Evolutionary conservation across 2,113 vertebrate genomes (phyloP).

Genomic region (Puntigrus tetrazona): DNA sequence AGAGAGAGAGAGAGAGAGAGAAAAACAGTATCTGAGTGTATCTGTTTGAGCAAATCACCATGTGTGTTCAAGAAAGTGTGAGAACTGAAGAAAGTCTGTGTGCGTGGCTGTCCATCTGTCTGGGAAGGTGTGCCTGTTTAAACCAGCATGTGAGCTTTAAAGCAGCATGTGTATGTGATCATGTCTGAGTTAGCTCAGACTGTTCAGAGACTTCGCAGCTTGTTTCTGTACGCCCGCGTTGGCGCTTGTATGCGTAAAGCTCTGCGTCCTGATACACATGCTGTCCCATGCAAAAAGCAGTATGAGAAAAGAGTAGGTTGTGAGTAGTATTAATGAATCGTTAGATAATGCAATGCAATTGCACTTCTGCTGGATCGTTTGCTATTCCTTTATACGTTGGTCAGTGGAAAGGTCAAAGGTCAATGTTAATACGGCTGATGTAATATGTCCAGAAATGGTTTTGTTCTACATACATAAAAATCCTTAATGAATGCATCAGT

Average conservation of each 20-base stretch:
- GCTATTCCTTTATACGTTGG: not conserved
- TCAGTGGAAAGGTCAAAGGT: conserved; percentile 13
- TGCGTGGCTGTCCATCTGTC: conserved; percentile 35
- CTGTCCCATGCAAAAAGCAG: not conserved
- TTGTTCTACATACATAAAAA: not conserved
- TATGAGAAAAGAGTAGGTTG: not conserved
- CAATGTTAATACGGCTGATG: not conserved
- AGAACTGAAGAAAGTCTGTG: conserved; percentile 29
- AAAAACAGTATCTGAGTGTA: conserved; percentile 21
- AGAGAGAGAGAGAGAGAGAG: conserved; percentile 25
- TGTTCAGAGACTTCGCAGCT: conserved; percentile 25
- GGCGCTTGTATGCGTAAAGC: not conserved
- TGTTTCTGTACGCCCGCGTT: not conserved
- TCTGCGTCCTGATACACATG: not conserved
- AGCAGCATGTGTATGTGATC: conserved; percentile 32
- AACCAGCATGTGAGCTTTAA: conserved; percentile 37
- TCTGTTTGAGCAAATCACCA: conserved; percentile 39
- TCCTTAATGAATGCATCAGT: not conserved
- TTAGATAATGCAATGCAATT: not conserved
- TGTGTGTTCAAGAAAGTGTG: conserved; percentile 31
- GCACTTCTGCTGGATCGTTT: not conserved
- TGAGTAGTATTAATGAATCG: not conserved
- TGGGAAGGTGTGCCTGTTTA: conserved; percentile 50
- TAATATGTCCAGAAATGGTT: not conserved
- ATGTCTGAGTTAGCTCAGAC: conserved; percentile 39